These are phyloP conservation scores for Axis porcinus DNA, from an alignment of 2,113 vertebrate species.

Conservation along the genomic window DNA sequence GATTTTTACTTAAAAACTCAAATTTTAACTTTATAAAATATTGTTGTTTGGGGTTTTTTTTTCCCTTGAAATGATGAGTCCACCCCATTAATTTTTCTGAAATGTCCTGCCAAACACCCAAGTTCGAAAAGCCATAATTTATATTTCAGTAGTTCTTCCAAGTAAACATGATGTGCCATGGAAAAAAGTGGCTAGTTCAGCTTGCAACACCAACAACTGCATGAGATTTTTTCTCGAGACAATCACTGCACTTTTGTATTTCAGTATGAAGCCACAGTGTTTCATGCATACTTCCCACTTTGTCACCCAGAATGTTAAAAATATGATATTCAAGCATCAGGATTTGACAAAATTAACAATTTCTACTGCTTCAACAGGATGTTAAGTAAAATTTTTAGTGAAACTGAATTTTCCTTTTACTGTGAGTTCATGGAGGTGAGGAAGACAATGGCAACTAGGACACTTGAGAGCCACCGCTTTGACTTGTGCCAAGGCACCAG, in stretches of 20 bases:
- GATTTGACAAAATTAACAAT: background rate
- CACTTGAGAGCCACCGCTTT: background rate
- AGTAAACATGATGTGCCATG: background rate
- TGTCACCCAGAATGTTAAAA: background rate
- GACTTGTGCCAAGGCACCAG: background rate
- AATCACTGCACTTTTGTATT: background rate
- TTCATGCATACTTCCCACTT: background rate
- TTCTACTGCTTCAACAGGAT: background rate
- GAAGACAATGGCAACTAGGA: background rate
- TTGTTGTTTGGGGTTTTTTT: background rate
- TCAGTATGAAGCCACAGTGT: background rate
- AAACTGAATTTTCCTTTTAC: background rate
- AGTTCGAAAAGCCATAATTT: background rate
- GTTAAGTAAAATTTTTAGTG: background rate
- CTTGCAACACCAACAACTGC: background rate
- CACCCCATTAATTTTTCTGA: background rate
- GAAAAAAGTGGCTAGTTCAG: background rate
- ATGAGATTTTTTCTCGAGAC: background rate
- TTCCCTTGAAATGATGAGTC: background rate
- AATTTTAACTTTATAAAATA: slow-evolving; percentile 20
- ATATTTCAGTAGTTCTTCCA: background rate
- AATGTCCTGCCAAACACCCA: background rate
- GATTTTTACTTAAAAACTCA: background rate
- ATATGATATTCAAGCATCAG: background rate
- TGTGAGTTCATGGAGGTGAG: background rate